Base-by-base conservation (phyloP, 2,888 invertebrate genomes). In the Spilarctia lutea region DNA sequence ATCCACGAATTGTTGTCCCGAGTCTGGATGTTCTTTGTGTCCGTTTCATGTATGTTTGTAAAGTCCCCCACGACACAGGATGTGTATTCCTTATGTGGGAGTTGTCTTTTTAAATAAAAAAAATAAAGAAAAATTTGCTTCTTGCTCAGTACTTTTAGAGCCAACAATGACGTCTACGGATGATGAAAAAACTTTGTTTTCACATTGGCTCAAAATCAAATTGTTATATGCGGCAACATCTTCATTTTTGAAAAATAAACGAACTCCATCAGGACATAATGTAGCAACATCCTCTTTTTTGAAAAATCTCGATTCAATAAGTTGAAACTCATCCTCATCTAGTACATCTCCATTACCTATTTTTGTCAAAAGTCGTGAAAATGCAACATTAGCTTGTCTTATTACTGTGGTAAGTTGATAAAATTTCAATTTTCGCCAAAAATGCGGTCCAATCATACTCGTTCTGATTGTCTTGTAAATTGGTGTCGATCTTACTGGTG, bases 401-500 rank as follows among this genome's bases (percentile, higher is more conserved):
- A 72, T 66, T 18, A 75, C 72, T 70, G 27, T 24, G 42, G 42
- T 72, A 11, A 81, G 56, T 77, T 81, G 56, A 76, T 78, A 82
- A 75, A 81, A 78, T 76, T 76, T 78, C 13, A 82, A 74, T 74
- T 52, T 71, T 78, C 81, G 13, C 78, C 81, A 81, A 71, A 72
- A 65, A 66, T 76, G 16, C 83, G 85, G 42, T 42, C 11, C 11
- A n/a, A n/a, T n/a, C n/a, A n/a, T n/a, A n/a, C n/a, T n/a, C n/a
- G n/a, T n/a, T n/a, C n/a, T n/a, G n/a, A n/a, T n/a, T n/a, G n/a
- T n/a, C n/a, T n/a, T n/a, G n/a, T n/a, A n/a, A n/a, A n/a, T n/a
- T n/a, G n/a, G n/a, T 69, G 88, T 90, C 13, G 84, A 75, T 72
- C 81, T 77, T 73, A 88, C 87, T 74, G 87, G 87, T 39, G 86